Evolutionary conservation across 2,113 vertebrate genomes (phyloP), one percentile per base, ranked within the genome.

Genomic region (Stegastes partitus): DNA sequence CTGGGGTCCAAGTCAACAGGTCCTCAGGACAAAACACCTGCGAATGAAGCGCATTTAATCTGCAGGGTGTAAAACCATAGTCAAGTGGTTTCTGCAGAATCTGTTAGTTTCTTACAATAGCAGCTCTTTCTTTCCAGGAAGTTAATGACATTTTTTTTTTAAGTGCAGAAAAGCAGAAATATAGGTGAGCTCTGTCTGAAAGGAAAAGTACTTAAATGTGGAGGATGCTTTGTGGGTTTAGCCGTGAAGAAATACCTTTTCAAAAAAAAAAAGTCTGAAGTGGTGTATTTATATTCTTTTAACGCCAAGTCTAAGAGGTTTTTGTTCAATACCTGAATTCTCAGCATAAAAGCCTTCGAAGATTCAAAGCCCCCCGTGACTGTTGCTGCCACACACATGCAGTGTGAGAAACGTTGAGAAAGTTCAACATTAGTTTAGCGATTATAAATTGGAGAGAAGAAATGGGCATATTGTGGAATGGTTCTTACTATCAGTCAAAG

Each of bases 401-500:
- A 45, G 28, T 64, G 31, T 34, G 8, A 34, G 31, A 34, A 34
- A 34, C 10, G 31, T 34, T 34, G 73, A 58, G 42, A 50, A 84
- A 81, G 77, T 81, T 84, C 55, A 84, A 83, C 75, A 86, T 87
- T 79, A 74, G 62, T 59, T 65, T 75, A 70, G 67, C 64, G 82
- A 79, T 79, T 77, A 67, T 47, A 79, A 62, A 83, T 26, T 22
- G 16, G 31, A 71, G 62, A 77, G 49, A 49, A 74, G 58, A 84
- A 81, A 83, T 68, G 31, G 39, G 64, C 45, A 67, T 59, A 80
- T 74, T 85, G 62, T 75, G 80, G 87, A 88, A 87, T 65, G 47
- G 42, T 53, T 71, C 50, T 64, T 39, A 59, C 62, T 47, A 89
- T 90, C 86, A 87, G 73, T 91, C 86, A 84, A 72, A 89, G 57